A percentile compares a stretch with the other conserved stretches of the same genome.
These are phyloP conservation scores for Sisor rabdophorus DNA, from an alignment of 2,113 vertebrate species.

Conservation along the genomic window DNA sequence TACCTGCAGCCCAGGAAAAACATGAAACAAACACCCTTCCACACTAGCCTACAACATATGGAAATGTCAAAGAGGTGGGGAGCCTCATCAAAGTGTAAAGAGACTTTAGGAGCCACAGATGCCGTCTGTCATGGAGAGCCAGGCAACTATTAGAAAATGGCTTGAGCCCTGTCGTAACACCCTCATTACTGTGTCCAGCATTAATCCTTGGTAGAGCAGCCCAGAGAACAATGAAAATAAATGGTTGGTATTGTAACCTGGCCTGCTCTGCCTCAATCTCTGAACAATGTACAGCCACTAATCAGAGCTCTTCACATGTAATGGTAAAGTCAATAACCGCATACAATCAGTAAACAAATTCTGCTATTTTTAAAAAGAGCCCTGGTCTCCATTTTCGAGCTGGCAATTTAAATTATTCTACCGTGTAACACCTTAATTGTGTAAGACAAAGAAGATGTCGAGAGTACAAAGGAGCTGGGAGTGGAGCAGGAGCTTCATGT, in stretches of 20 bases:
- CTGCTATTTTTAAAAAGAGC: conserved; percentile 74
- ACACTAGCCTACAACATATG: conserved; percentile 3
- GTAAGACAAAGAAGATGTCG: conserved; percentile 92
- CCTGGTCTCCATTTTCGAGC: conserved; percentile 80
- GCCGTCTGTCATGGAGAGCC: conserved; percentile 37
- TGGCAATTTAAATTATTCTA: conserved; percentile 93
- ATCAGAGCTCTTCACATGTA: conserved; percentile 79
- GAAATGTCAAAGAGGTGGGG: conserved; percentile 21
- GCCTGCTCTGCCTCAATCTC: conserved; percentile 48
- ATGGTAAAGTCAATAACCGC: conserved; percentile 81
- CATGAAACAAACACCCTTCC: conserved; percentile 17
- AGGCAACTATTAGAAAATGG: conserved; percentile 56
- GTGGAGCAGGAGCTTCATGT: conserved; percentile 73
- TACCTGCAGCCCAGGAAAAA: conserved; percentile 21
- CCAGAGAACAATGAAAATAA: conserved; percentile 68
- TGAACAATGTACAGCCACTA: conserved; percentile 54
- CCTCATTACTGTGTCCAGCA: conserved; percentile 54
- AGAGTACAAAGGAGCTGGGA: conserved; percentile 84
- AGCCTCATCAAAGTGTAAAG: conserved; percentile 21
- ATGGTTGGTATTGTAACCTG: conserved; percentile 64
- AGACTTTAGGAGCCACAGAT: conserved; percentile 26
- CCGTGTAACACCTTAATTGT: conserved; percentile 94
- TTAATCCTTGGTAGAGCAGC: conserved; percentile 45
- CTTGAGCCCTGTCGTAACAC: conserved; percentile 51
- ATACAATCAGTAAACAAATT: conserved; percentile 88